Base-by-base conservation (phyloP, 1,140 invertebrate genomes). In the Limonius californicus region DNA sequence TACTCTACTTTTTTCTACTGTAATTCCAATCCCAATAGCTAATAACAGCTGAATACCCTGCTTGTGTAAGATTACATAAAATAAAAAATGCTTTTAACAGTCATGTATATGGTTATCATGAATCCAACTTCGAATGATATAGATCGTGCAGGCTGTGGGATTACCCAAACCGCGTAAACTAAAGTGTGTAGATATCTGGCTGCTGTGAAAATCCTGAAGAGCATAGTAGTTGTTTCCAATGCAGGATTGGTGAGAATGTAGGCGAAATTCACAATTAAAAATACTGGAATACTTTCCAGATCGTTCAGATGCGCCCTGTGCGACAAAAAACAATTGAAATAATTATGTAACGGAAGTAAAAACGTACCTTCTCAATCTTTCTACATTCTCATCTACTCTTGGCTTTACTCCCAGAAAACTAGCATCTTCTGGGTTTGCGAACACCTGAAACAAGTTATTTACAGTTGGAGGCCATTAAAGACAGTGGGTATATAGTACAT, bases 291-390 rank as follows among this genome's bases (percentile, higher is more conserved):
- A 69, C 89, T 91, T 76, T 91, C 89, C 67, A 90, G 70, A 69
- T 91, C 89, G 71, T 91, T 91, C 50, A 85, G 72, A 72, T 90
- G 88, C 42, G 87, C 87, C 61, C 88, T 81, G 66, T 63, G 79
- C 77, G 0, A 54, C 60, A 59, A 56, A 61, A 15, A 62, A 43
- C n/a, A 43, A 43, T 3, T n/a, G 42, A 12, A 14, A n/a, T 7
- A 43, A 7, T 14, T 43, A 7, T 43, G n/a, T 43, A 14, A 14
- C 2, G 3, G 12, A 14, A 4, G n/a, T 16, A 43, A 43, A 43
- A 4, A 43, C n/a, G 16, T 73, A 77, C 76, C 77, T 70, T 62
- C 77, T 66, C 39, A 79, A 72, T 59, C 77, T 67, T 66, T 79
- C 77, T 27, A 79, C 75, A 68, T 75, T 69, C 54, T 79, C 75